Percentiles rank a stretch among this genome's conserved stretches.
Conservation (phyloP, 1,140 invertebrate species). For the Trichonephila clavipes region DNA sequence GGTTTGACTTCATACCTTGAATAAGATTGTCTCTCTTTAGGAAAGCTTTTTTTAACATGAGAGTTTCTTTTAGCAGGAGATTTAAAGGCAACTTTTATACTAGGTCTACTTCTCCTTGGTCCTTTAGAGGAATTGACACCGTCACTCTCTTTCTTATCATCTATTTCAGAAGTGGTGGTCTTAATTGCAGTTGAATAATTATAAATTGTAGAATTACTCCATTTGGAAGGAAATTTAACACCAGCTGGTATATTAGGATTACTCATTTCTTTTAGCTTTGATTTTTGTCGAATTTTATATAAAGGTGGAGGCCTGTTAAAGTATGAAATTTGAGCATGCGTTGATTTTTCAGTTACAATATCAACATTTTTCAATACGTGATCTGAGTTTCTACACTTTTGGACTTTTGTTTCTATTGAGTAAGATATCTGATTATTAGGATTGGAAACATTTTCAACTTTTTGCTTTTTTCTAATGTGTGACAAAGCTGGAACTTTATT, state of each 20-base stretch:
- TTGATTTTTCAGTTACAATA: not conserved
- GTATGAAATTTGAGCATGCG: not conserved
- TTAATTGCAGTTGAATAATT: slow-evolving; percentile 30
- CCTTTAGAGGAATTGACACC: not conserved
- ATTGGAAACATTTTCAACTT: not conserved
- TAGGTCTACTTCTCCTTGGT: not conserved
- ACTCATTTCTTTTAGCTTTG: not conserved
- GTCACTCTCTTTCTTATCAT: not conserved
- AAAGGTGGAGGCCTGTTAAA: not conserved
- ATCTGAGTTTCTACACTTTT: not conserved
- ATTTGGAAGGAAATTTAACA: slow-evolving; percentile 63
- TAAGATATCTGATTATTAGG: not conserved
- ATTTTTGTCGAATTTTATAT: slow-evolving; percentile 3
- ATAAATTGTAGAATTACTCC: slow-evolving; percentile 60
- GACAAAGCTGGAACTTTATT: not conserved
- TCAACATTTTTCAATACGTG: not conserved
- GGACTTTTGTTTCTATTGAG: not conserved
- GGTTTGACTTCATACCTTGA: not conserved
- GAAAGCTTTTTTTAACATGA: not conserved
- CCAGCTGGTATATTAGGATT: slow-evolving; percentile 37
- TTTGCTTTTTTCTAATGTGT: not conserved
- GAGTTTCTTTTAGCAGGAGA: not conserved
- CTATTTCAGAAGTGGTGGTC: too few species aligned
- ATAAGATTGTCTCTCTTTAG: too few species aligned
- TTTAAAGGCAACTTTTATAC: not conserved